Evolutionary conservation across 2,888 invertebrate species (phyloP), one percentile per base, ranked within the genome.

Genomic region (Scaptomyza tumidula): DNA sequence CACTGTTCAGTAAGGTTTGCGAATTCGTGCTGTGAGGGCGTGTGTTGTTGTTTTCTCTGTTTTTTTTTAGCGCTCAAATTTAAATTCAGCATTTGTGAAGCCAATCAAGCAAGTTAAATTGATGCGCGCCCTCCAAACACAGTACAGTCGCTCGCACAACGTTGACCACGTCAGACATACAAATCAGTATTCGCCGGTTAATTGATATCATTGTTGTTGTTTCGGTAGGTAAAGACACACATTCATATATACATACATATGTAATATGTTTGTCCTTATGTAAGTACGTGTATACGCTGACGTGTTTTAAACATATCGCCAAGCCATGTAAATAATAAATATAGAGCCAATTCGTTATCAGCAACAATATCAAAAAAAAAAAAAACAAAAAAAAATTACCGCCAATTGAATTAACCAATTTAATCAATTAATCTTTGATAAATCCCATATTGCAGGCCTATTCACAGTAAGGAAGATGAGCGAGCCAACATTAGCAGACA

Each of bases 401-500:
- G 0, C 16, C 6, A 49, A 1, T 49, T 24, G 16, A 16, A 49
- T 35, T 24, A 6, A 6, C 10, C 6, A 10, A 14, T 10, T 7
- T 14, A 11, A 27, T 27, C 41, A 10, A 16, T 16, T 16, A 10
- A 10, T 16, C 4, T 16, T 10, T 16, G 10, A 16, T 52, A 11
- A 19, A 0, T 2, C 10, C 2, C 0, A 2, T 16, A 10, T 16
- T 24, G 10, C 33, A 33, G 16, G 1, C 13, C 6, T 13, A 2
- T 6, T 11, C 1, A 11, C 55, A 82, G 75, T 78, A 68, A 74
- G 52, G 50, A 73, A 49, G 37, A 85, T 85, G 84, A 71, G 67
- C 43, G 58, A 57, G 39, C 69, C 86, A 14, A 86, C 66, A 6
- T 85, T 92, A 31, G 65, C 80, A 2, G 89, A 90, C 19, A 92